Evolutionary conservation across 2,888 invertebrate species (phyloP).

Genomic region (Eupithecia pulchellata): DNA sequence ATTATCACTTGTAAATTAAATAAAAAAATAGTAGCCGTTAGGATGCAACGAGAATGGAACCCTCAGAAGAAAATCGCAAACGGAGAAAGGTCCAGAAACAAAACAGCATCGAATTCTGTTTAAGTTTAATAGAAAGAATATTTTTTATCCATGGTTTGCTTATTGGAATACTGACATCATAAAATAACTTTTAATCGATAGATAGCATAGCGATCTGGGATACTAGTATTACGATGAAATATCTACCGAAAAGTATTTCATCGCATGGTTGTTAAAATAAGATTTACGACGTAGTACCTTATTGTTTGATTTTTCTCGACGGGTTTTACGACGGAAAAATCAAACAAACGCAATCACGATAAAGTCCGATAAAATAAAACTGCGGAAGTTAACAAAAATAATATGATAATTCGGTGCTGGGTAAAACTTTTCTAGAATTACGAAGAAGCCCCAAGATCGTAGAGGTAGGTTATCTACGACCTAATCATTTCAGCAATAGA

Average conservation of each 20-base stretch:
- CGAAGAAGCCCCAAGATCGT: background rate
- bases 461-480: background rate
- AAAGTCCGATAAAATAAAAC: background rate
- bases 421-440: background rate
- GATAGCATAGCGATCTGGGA: background rate
- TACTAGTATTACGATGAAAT: no score
- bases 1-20: no score
- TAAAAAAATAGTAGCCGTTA: no score
- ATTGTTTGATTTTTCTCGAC: background rate
- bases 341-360: constrained; percentile 3
- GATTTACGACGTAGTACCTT: background rate
- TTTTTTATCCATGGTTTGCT: no score
- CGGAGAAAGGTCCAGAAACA: no score
- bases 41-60: no score
- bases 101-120: no score
- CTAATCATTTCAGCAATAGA: no score
- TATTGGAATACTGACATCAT: no score
- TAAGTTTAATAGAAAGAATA: no score
- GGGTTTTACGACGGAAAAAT: constrained; percentile 6
- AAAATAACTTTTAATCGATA: no score
- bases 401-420: background rate
- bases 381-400: background rate
- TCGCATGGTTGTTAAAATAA: background rate
- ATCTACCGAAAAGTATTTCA: background rate
- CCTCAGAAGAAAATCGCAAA: no score